These are phyloP conservation scores for Turdus rufiventris DNA, from an alignment of 2,113 vertebrate species.

Conservation along the genomic window DNA sequence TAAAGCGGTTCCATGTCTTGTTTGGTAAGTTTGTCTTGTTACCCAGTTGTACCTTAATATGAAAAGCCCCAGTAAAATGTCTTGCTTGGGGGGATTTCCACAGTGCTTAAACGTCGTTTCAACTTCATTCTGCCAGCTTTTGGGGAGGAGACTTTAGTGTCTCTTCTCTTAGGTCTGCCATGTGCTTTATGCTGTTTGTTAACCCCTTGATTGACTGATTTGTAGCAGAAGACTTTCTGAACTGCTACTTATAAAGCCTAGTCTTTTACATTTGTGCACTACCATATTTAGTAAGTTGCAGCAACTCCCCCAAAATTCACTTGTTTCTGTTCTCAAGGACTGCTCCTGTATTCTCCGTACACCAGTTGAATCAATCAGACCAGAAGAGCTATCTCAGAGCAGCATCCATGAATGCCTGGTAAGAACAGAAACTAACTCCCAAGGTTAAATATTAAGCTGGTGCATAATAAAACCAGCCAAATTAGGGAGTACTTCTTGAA, in stretches of 20 bases:
- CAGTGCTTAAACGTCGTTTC: neutral
- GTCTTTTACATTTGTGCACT: neutral
- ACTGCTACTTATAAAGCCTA: neutral
- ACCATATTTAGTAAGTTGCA: neutral
- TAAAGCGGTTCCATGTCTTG: slow-evolving; percentile 81
- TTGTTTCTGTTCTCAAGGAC: slow-evolving; percentile 76
- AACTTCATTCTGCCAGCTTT: neutral
- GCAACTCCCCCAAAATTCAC: neutral
- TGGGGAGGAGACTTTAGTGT: neutral
- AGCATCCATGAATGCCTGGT: slow-evolving; percentile 84
- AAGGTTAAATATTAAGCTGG: neutral
- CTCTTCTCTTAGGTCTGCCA: neutral
- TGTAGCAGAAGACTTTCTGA: neutral
- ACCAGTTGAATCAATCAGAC: slow-evolving; percentile 87
- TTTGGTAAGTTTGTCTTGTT: slow-evolving; percentile 71
- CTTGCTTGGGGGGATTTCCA: neutral
- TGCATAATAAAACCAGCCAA: neutral
- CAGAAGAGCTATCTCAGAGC: slow-evolving; percentile 86
- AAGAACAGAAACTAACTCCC: slow-evolving; percentile 54
- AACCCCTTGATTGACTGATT: neutral
- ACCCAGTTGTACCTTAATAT: neutral
- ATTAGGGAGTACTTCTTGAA: neutral
- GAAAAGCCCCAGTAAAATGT: neutral
- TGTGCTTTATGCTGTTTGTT: neutral
- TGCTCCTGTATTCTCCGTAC: slow-evolving; percentile 95